These are phyloP conservation scores for Brachyptera risi DNA, from an alignment of 2,888 invertebrate genomes.

Conservation along the genomic window DNA sequence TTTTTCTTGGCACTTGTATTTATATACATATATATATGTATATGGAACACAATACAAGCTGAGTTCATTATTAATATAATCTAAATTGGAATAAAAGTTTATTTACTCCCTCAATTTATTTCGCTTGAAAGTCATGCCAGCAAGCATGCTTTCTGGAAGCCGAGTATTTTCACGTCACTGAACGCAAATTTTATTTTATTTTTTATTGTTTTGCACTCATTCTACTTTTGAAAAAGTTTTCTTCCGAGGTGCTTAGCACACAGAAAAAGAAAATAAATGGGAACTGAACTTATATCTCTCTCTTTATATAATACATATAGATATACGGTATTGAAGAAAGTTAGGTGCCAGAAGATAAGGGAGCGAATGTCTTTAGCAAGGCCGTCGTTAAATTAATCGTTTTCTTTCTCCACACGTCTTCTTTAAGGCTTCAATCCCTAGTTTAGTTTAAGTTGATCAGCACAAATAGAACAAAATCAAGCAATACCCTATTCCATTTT, in stretches of 20 bases:
- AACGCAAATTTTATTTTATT: slow-evolving; percentile 19
- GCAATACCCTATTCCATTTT: background rate
- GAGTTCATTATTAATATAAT: slow-evolving; percentile 33
- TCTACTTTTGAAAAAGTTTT: slow-evolving; percentile 20
- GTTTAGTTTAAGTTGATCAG: background rate
- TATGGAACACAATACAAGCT: slow-evolving; percentile 29
- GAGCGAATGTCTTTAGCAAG: slow-evolving; percentile 6
- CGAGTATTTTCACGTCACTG: slow-evolving; percentile 25
- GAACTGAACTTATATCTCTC: background rate
- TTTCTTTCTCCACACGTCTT: background rate
- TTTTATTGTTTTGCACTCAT: slow-evolving; percentile 25
- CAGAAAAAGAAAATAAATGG: slow-evolving; percentile 21
- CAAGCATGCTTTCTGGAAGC: background rate
- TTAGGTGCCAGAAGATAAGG: slow-evolving; percentile 10
- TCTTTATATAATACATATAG: no score
- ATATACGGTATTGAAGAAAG: slow-evolving; percentile 19
- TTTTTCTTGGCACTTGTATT: slow-evolving; percentile 31
- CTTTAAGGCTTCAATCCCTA: slow-evolving; percentile 7
- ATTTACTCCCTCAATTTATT: slow-evolving; percentile 32
- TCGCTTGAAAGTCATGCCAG: slow-evolving; percentile 9
- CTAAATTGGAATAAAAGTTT: slow-evolving; percentile 30
- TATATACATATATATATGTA: no score
- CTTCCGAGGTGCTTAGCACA: slow-evolving; percentile 18
- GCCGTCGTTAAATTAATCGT: slow-evolving; percentile 17
- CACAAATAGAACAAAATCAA: background rate